Percentiles rank a stretch among this genome's conserved stretches.
These are phyloP conservation scores for Dipodomys spectabilis DNA, from an alignment of 2,113 vertebrate species.

Conservation along the genomic window DNA sequence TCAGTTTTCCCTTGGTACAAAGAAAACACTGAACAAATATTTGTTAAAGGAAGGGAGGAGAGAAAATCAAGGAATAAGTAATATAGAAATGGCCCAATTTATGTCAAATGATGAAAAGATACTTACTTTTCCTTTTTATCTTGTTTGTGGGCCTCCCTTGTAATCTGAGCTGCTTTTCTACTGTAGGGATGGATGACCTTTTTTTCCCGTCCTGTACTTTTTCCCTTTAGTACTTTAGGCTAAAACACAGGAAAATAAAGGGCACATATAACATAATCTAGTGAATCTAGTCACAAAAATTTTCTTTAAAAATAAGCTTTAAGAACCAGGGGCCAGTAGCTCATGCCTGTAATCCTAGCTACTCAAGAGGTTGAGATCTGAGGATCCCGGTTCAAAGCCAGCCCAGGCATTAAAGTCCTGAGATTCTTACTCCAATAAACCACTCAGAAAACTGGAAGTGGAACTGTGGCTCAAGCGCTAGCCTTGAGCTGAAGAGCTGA, in stretches of 20 bases:
- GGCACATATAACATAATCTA: background rate
- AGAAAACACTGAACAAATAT: background rate
- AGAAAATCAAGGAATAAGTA: background rate
- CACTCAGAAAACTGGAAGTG: too few species aligned
- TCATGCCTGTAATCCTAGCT: too few species aligned
- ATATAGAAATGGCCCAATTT: background rate
- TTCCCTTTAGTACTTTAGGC: conserved; percentile 92
- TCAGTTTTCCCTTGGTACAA: background rate
- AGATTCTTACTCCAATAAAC: too few species aligned
- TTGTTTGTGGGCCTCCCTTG: conserved; percentile 90
- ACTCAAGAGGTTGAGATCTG: too few species aligned
- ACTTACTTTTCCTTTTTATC: conserved; percentile 93
- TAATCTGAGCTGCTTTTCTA: conserved; percentile 95
- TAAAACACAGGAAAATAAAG: conserved; percentile 82
- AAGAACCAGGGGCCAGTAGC: background rate
- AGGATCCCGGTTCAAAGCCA: too few species aligned
- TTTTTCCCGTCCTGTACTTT: conserved; percentile 87
- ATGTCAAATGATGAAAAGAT: background rate
- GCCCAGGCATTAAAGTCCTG: too few species aligned
- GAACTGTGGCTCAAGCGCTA: too few species aligned
- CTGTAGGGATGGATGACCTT: conserved; percentile 96
- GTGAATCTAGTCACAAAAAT: background rate
- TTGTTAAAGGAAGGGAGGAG: background rate
- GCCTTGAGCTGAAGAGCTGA: background rate
- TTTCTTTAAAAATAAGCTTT: background rate